These are phyloP conservation scores for Stegostoma tigrinum DNA, from an alignment of 2,113 vertebrate species.

Conservation along the genomic window DNA sequence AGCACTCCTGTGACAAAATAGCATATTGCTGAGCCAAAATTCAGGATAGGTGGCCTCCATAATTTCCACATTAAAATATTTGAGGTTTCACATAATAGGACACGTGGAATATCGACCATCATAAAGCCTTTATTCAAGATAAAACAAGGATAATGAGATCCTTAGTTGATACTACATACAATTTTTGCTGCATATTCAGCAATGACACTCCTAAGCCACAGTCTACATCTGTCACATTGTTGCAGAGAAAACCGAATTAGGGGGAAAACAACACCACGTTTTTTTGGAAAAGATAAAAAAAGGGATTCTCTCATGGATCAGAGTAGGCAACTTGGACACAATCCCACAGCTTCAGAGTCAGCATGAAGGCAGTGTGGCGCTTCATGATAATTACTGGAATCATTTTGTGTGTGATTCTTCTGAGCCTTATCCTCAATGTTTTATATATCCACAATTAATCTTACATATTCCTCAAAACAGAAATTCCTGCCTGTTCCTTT, in stretches of 20 bases:
- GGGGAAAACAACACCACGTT: not conserved
- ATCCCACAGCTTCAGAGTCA: not conserved
- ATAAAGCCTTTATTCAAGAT: not conserved
- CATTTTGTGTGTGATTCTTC: not conserved
- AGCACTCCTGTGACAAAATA: not conserved
- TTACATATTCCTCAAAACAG: not conserved
- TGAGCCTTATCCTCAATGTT: not conserved
- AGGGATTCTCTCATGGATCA: not conserved
- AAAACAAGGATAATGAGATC: not conserved
- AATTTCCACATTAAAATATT: not conserved
- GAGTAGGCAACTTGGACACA: not conserved
- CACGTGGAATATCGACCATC: not conserved
- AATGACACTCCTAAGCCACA: not conserved
- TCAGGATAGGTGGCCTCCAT: not conserved
- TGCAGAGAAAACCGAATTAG: not conserved
- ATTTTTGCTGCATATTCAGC: not conserved
- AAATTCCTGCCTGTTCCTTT: slow-evolving; percentile 7
- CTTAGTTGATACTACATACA: not conserved
- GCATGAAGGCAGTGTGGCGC: not conserved
- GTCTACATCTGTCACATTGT: not conserved
- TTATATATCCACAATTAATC: not conserved
- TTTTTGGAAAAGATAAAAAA: not conserved
- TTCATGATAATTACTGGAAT: not conserved
- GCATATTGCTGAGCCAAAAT: not conserved
- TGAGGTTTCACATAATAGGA: not conserved